Base-by-base conservation (phyloP, 2,797 vertebrate species). In the Gymnocypris eckloni region DNA sequence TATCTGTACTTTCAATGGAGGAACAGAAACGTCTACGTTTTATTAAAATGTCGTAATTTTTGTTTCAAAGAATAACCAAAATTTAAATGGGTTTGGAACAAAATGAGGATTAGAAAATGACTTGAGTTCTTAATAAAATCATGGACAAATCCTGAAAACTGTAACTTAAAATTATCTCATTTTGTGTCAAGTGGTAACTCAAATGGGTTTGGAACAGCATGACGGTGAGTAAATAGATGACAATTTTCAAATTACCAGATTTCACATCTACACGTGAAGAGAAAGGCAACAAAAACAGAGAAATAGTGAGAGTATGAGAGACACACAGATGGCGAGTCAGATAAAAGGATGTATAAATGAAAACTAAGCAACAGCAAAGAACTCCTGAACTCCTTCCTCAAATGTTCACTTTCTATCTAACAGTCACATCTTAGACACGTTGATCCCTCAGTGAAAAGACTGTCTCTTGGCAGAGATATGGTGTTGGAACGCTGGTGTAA, bases 401-500 rank as follows among this genome's bases (percentile, higher is more conserved):
- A 56, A 71, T 1, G 20, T 22, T 82, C 22, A 10, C 48, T 71
- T 56, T 71, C 78, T 12, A 9, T 66, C 80, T 28, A 15, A 56
- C 7, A 4, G 66, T 54, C 48, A 71, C 4, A 71, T 28, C 33
- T 70, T 71, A 54, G 50, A 3, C 1, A n/a, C 67, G 56, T 71
- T 82, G 80, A 71, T 82, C 33, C 67, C 25, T 43, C 54, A 82
- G 54, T 61, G 39, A 83, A 59, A 61, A 6, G n/a, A 6, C 56
- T 22, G 18, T 45, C 71, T 83, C 41, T 73, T 61, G 81, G 41
- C 11, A 37, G 25, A 61, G 54, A 64, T 37, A 22, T 13, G 56
- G 18, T 83, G 54, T 48, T 83, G 70, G 48, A 83, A 83, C 25
- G 15, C 56, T 48, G 20, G 12, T 64, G 81, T 45, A 83, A 83